Evolutionary conservation across 2,888 invertebrate species (phyloP).

Genomic region (Oscheius sp.): DNA sequence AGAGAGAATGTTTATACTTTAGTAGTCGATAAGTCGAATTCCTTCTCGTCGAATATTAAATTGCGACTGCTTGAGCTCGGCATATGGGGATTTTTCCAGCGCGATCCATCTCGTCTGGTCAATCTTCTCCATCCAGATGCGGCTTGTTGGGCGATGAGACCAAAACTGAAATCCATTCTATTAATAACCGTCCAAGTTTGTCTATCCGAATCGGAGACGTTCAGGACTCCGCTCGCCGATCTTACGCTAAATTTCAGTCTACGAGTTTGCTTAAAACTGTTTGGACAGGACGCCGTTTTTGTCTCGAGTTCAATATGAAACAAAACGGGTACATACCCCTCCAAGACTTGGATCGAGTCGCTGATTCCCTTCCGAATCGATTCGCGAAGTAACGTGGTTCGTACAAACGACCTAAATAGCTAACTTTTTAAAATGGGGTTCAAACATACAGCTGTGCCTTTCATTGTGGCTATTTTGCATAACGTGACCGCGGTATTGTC

Average conservation of each 20-base stretch:
- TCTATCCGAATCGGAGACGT: no score
- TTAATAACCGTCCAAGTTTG: no score
- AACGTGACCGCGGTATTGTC: conserved; percentile 4
- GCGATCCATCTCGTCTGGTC: conserved; percentile 22
- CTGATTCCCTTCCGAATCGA: conserved; percentile 3
- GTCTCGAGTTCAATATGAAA: neutral
- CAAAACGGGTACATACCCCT: neutral
- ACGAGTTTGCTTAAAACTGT: no score
- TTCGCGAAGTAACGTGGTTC: conserved; percentile 33
- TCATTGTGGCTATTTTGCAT: conserved; percentile 22
- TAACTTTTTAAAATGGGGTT: no score
- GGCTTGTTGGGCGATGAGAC: conserved; percentile 11
- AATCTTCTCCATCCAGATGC: conserved; percentile 25
- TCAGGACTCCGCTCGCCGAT: no score
- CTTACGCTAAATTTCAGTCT: no score
- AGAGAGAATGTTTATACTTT: neutral
- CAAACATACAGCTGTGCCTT: conserved; percentile 15
- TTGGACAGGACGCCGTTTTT: no score
- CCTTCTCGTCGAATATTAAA: no score
- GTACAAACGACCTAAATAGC: conserved; percentile 32
- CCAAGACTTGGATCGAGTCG: conserved; percentile 11
- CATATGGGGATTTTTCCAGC: conserved; percentile 32
- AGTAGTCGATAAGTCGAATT: no score
- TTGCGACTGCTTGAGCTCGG: no score
- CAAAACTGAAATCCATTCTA: conserved; percentile 6